Percentiles rank a stretch among this genome's conserved stretches.
These are phyloP conservation scores for Ypsolopha sequella DNA, from an alignment of 2,888 invertebrate genomes.

Conservation along the genomic window DNA sequence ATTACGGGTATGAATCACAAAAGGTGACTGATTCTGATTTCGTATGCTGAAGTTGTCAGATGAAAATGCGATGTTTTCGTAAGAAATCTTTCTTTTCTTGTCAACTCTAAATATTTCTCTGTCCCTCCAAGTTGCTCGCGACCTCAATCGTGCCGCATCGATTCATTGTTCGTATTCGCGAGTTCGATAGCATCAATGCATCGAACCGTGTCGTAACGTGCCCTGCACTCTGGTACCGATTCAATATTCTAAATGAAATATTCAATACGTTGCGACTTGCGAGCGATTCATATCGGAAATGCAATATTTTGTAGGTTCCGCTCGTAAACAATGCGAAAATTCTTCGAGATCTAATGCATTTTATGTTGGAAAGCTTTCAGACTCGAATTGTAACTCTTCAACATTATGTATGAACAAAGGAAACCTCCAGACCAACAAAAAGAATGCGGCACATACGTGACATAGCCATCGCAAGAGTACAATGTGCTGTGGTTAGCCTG, in stretches of 20 bases:
- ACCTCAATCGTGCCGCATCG: constrained; percentile 23
- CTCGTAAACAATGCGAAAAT: constrained; percentile 18
- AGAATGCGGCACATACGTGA: not conserved
- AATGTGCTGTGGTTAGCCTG: not conserved
- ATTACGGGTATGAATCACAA: no score
- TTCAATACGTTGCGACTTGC: constrained; percentile 36
- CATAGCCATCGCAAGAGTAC: not conserved
- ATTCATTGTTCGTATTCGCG: constrained; percentile 19
- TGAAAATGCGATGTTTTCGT: no score
- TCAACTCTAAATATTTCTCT: not conserved
- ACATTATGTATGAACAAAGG: not conserved
- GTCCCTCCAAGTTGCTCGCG: constrained; percentile 9
- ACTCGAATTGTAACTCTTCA: not conserved
- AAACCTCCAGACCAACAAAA: not conserved
- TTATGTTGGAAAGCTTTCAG: constrained; percentile 1
- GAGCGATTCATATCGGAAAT: constrained; percentile 33
- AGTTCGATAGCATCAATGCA: constrained; percentile 9
- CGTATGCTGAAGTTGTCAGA: no score
- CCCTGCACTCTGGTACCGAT: constrained; percentile 19
- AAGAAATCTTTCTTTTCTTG: not conserved
- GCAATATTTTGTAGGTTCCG: constrained; percentile 25
- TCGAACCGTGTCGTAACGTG: constrained; percentile 11
- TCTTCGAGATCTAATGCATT: constrained; percentile 3
- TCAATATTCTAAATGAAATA: constrained; percentile 50
- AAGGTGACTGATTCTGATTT: no score